Evolutionary conservation across 2,888 invertebrate genomes (phyloP).

Genomic region (Machimus rusticus): DNA sequence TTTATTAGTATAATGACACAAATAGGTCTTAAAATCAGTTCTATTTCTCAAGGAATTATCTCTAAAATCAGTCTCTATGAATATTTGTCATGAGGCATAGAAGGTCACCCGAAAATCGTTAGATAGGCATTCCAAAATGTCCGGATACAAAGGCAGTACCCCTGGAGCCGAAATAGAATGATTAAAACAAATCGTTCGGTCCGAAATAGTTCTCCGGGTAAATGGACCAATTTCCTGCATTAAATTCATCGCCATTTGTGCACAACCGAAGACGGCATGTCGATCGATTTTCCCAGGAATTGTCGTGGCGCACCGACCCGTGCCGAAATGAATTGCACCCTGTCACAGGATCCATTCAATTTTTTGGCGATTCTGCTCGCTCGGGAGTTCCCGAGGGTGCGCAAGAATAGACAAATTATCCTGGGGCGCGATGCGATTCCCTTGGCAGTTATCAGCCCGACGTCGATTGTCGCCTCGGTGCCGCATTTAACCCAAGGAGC

Average conservation of each 20-base stretch:
- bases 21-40: no score
- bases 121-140: not conserved
- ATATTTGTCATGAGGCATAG: not conserved
- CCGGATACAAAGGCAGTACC: not conserved
- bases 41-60: not conserved
- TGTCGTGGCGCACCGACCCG: not conserved
- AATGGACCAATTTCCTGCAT: not conserved
- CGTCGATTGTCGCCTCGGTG: not conserved
- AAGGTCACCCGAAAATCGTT: not conserved
- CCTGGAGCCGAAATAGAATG: not conserved
- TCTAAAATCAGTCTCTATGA: not conserved
- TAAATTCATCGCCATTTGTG: not conserved
- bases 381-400: not conserved
- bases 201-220: not conserved
- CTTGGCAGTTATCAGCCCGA: not conserved
- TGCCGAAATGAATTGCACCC: not conserved
- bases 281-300: not conserved
- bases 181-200: not conserved
- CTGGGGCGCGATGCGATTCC: not conserved
- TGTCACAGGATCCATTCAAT: not conserved
- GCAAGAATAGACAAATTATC: not conserved
- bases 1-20: no score
- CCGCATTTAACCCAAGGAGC: not conserved
- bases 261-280: not conserved
- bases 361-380: not conserved